Base-by-base conservation (phyloP, 2,888 invertebrate species). In the Drosophila quasianomalipes region DNA sequence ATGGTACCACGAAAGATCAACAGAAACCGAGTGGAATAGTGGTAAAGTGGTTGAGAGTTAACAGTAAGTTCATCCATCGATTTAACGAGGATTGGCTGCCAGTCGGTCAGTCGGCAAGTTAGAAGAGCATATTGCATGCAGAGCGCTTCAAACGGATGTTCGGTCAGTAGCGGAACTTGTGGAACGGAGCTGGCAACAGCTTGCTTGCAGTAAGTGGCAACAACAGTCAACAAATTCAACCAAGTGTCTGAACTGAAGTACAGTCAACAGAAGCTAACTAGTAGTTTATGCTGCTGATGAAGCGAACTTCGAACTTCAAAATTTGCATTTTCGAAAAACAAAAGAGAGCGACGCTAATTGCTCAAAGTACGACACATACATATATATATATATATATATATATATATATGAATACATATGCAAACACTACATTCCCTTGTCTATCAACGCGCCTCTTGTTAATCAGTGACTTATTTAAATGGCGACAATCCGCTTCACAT, bases 91-190 rank as follows among this genome's bases (percentile, higher is more conserved):
- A 22, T 60, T 10, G 26, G 51, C 28, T 39, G 28, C 19, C 39
- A 26, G 28, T 54, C 54, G 9, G 52, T 10, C 31, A 54, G 14
- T 33, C 37, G 44, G 14, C 22, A 33, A 33, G 30, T 31, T 33
- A 9, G 5, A n/a, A n/a, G 52, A 33, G 33, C 54, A 35, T 26
- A 4, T 37, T 55, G 19, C 31, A 60, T 39, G n/a, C 22, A 33
- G 54, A 33, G 54, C 41, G 33, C 61, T 35, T 58, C n/a, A 59
- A 77, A 52, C 61, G 77, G 70, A 74, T 79, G 75, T 51, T 74
- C 65, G 70, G 77, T 79, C 79, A 77, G 57, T 62, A 74, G 41
- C 68, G 77, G 39, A 78, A 79, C 60, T 69, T 60, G 10, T 35
- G 49, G 41, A 73, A 55, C 49, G 30, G 37, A 44, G 28, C 19